These are phyloP conservation scores for Geophilus truncorum DNA, from an alignment of 2,888 invertebrate species.

Conservation along the genomic window DNA sequence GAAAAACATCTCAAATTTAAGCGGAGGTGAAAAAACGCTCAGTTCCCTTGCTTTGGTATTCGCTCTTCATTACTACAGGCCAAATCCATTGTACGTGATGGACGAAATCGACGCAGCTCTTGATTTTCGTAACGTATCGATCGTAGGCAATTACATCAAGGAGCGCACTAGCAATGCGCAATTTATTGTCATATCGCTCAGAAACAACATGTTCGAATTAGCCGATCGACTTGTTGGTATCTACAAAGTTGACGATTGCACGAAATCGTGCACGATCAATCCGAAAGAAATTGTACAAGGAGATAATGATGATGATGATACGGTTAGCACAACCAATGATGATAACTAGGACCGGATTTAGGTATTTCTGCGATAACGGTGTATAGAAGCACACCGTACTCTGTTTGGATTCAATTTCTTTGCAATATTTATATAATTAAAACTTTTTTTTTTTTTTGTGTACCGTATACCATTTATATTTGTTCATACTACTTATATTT, in stretches of 20 bases:
- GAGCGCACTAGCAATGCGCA: conserved; percentile 95
- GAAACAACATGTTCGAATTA: conserved; percentile 96
- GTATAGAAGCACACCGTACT: too few relatives aligned
- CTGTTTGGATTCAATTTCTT: too few relatives aligned
- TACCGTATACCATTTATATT: too few relatives aligned
- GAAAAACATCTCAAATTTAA: conserved; percentile 96
- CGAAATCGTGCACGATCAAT: background rate
- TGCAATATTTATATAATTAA: too few relatives aligned
- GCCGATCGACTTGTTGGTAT: conserved; percentile 90
- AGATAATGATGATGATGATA: too few relatives aligned
- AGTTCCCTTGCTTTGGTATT: conserved; percentile 94
- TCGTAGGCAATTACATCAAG: conserved; percentile 96
- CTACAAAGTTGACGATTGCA: conserved; percentile 60
- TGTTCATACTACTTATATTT: too few relatives aligned
- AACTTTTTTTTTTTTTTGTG: too few relatives aligned
- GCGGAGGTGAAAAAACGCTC: conserved; percentile 97
- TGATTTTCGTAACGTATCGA: conserved; percentile 97
- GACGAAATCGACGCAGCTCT: conserved; percentile 98
- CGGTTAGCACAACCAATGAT: too few relatives aligned
- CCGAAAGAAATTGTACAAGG: background rate
- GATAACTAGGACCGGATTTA: too few relatives aligned
- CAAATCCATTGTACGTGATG: conserved; percentile 96
- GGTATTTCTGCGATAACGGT: background rate
- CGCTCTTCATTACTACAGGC: conserved; percentile 96
- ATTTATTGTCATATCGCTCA: conserved; percentile 93